phyloP scores from a whole-genome alignment of 2,888 invertebrate species.

The Toxonevra muliebris region DNA sequence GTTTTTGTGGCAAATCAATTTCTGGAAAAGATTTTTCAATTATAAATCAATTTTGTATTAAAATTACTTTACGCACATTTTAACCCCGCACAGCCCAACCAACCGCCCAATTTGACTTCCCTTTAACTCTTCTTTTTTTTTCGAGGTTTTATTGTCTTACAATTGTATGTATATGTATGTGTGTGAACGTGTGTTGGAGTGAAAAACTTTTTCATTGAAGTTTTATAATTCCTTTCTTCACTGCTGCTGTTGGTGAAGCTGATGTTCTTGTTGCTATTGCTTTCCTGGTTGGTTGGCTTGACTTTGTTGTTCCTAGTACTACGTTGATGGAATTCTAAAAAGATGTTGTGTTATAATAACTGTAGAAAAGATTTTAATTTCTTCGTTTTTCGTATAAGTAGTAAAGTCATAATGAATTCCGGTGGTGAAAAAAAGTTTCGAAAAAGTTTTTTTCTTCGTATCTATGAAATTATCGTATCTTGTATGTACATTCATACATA shows the following conservation, averaged over 20 bases:
- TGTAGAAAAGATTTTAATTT: constrained; percentile 22
- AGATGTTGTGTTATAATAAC: neutral
- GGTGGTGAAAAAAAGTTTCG: too few species aligned
- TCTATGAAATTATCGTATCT: too few species aligned
- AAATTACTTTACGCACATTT: constrained; percentile 63
- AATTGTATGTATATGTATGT: constrained; percentile 17
- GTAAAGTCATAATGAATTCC: too few species aligned
- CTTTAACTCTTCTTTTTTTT: neutral
- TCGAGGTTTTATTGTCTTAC: neutral
- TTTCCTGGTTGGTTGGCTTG: neutral
- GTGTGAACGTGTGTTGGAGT: constrained; percentile 17
- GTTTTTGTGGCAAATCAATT: constrained; percentile 62
- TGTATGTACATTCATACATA: too few species aligned
- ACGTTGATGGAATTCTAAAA: constrained; percentile 5
- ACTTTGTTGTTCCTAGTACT: neutral
- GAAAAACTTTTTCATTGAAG: constrained; percentile 17
- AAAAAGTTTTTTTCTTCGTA: too few species aligned
- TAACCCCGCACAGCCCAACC: neutral
- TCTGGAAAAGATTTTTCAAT: constrained; percentile 64
- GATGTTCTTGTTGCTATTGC: too few species aligned
- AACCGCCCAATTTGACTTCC: neutral
- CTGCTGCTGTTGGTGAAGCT: constrained; percentile 1
- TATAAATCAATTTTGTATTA: constrained; percentile 67
- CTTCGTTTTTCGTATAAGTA: constrained; percentile 10
- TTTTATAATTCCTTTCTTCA: constrained; percentile 3